A percentile compares a stretch with the other conserved stretches of the same genome.
Evolutionary conservation across 53 echinoderm and acorn worm genomes (phyloP).

Genomic region (Actinopyga echinites): DNA sequence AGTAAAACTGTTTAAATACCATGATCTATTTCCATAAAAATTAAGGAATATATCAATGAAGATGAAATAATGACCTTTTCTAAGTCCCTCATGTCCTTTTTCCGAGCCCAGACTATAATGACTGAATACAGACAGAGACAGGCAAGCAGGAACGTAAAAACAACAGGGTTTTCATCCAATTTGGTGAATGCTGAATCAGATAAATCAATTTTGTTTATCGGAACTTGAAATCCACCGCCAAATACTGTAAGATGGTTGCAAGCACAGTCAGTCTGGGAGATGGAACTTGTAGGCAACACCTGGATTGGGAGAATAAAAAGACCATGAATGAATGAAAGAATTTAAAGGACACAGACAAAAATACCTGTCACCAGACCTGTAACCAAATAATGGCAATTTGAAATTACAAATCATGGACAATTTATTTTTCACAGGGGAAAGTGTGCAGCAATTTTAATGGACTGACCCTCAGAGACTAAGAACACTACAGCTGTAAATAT

Average conservation of each 20-base stretch:
- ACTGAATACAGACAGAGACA: constrained; percentile 76
- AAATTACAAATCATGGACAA: too few species aligned
- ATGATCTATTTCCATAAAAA: background rate
- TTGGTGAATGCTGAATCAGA: constrained; percentile 82
- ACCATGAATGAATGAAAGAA: too few species aligned
- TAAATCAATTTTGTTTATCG: constrained; percentile 81
- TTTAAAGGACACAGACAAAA: too few species aligned
- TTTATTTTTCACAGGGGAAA: too few species aligned
- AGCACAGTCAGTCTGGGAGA: constrained; percentile 59
- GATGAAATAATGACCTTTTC: constrained; percentile 58
- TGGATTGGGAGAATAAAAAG: background rate
- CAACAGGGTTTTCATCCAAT: constrained; percentile 88
- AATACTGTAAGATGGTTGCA: constrained; percentile 87
- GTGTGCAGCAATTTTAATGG: too few species aligned
- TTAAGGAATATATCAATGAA: background rate
- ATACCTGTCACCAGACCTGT: too few species aligned
- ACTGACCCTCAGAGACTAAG: too few species aligned
- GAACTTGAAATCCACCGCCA: constrained; percentile 76
- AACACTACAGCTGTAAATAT: too few species aligned
- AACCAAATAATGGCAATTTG: too few species aligned
- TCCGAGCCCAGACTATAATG: constrained; percentile 88
- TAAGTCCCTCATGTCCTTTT: constrained; percentile 83
- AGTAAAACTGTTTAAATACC: background rate
- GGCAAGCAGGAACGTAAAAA: constrained; percentile 76
- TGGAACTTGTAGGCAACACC: constrained; percentile 56